These are phyloP conservation scores for Rhinatrema bivittatum DNA, from an alignment of 2,797 vertebrate species.

Conservation along the genomic window DNA sequence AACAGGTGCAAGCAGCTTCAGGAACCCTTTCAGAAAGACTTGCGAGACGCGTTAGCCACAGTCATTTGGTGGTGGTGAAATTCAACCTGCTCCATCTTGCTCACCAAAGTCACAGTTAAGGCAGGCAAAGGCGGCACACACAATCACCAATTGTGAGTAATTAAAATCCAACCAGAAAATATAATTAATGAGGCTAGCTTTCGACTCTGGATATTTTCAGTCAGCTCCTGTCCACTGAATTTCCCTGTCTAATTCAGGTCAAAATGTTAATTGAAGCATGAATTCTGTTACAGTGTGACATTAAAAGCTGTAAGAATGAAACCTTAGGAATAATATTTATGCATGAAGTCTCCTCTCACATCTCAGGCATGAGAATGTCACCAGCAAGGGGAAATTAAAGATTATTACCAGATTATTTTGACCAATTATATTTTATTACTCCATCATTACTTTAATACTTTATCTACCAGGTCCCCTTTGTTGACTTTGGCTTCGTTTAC, in stretches of 20 bases:
- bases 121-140: not conserved
- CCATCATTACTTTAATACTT: not conserved
- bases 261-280: not conserved
- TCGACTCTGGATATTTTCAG: not conserved
- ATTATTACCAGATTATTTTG: too few species aligned
- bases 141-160: not conserved
- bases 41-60: not conserved
- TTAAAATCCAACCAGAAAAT: conserved; percentile 9
- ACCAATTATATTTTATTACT: not conserved
- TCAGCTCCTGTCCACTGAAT: not conserved
- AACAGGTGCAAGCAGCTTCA: too few species aligned
- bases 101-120: not conserved
- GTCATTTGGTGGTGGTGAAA: not conserved
- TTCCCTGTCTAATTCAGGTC: not conserved
- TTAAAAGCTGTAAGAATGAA: not conserved
- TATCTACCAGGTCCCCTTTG: not conserved
- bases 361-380: not conserved
- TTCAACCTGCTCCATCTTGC: not conserved
- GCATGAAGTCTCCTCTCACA: not conserved
- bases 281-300: not conserved
- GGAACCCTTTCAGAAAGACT: too few species aligned
- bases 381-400: not conserved
- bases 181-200: not conserved
- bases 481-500: not conserved
- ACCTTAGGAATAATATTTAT: not conserved